These are phyloP conservation scores for Daubentonia madagascariensis DNA, from an alignment of 2,113 vertebrate species.

Conservation along the genomic window DNA sequence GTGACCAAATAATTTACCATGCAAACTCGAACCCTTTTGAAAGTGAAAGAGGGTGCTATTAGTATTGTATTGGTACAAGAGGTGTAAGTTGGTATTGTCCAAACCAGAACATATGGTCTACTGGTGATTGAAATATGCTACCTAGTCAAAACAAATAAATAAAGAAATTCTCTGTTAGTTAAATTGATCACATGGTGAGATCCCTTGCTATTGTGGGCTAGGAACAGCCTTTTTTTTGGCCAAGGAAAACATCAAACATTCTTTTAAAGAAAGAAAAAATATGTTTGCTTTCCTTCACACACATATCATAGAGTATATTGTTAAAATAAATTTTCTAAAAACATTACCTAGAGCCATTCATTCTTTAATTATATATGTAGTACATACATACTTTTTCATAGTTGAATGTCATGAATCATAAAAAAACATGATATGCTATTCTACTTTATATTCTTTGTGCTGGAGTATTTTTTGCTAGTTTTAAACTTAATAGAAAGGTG, in stretches of 20 bases:
- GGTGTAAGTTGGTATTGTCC: background rate
- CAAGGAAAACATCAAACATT: background rate
- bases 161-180: background rate
- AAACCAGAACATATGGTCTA: background rate
- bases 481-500: background rate
- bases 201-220: fast-evolving
- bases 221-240: background rate
- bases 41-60: background rate
- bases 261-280: background rate
- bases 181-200: background rate
- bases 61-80: background rate
- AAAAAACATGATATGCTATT: background rate
- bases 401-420: background rate
- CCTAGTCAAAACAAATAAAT: background rate
- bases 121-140: background rate
- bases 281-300: background rate
- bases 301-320: background rate
- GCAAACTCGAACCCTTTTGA: background rate
- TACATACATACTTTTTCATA: background rate
- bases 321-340: background rate
- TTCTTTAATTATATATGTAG: background rate
- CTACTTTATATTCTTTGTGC: background rate
- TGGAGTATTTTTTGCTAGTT: background rate
- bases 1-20: background rate
- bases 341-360: background rate